Evolutionary conservation across 2,113 vertebrate species (phyloP), one percentile per base, ranked within the genome.

Genomic region (Mixornis gularis): DNA sequence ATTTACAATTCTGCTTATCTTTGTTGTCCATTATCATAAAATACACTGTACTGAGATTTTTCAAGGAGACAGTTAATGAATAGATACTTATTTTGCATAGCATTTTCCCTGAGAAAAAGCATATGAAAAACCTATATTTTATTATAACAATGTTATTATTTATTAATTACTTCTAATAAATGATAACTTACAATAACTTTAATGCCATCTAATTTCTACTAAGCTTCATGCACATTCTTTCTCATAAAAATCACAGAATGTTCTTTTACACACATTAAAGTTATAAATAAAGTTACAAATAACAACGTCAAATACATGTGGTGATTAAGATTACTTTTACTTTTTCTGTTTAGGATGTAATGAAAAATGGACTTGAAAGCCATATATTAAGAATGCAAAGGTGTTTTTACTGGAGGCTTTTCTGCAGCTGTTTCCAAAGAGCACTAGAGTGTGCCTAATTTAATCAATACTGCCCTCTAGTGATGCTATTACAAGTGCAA

Each of bases 401-500:
- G 40, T 74, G 12, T 73, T 91, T 85, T 43, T 73, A 74, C 12
- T 49, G 68, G 56, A 80, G 81, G 56, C 55, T 85, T 90, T 90
- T 85, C 76, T 79, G 40, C 44, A 74, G 49, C 34, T 17, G 7
- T 78, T 88, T 91, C 81, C 82, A 48, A 55, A 34, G 79, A 84
- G 79, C 84, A 78, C 89, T 63, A 76, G 68, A 77, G 79, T 59
- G 90, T 52, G 10, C 59, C 70, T 94, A 76, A 78, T 94, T 91
- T 92, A 66, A 94, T 87, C 94, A 79, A 83, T 93, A 78, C 65
- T 92, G 95, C 96, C 96, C 95, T 95, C 97, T 97, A 95, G 97
- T 21, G 97, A 97, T 74, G 34, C n/a, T 56, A 40, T 40, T 48
- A 62, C 86, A 82, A 94, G 73, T 52, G 68, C 41, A 95, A 78